Conservation (phyloP, 2,797 vertebrate genomes). For the Peromyscus attwateri region DNA sequence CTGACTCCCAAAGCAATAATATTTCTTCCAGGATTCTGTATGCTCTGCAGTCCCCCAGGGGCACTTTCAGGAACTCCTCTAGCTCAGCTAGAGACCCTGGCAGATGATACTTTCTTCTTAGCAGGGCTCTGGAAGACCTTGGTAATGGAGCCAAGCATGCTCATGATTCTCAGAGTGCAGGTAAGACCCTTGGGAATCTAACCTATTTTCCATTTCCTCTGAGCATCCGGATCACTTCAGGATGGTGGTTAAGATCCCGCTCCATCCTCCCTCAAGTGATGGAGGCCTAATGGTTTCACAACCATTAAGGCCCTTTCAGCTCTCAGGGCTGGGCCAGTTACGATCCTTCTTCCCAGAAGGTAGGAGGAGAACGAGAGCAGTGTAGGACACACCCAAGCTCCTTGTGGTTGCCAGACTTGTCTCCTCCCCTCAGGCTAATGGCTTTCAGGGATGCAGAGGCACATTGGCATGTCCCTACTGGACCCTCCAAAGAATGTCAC, state of each 20-base stretch:
- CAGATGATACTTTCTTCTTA: background rate
- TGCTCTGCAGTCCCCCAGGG: background rate
- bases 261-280: background rate
- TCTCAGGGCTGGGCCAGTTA: background rate
- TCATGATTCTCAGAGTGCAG: background rate
- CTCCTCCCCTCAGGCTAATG: background rate
- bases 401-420: background rate
- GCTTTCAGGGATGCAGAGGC: background rate
- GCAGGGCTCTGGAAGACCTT: background rate
- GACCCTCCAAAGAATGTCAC: background rate
- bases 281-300: background rate
- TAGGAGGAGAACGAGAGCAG: background rate
- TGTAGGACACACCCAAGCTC: background rate
- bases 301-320: background rate
- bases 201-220: background rate
- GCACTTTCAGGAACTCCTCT: background rate
- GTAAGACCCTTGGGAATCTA: background rate
- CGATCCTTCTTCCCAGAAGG: slow-evolving; percentile 48
- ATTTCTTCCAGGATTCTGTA: background rate
- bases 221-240: background rate
- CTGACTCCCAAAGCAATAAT: background rate
- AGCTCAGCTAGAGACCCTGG: background rate
- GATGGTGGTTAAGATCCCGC: background rate
- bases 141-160: background rate
- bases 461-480: background rate